Percentiles rank a stretch among this genome's conserved stretches.
phyloP scores from a whole-genome alignment of 2,113 vertebrate genomes.

The Raja brachyura region DNA sequence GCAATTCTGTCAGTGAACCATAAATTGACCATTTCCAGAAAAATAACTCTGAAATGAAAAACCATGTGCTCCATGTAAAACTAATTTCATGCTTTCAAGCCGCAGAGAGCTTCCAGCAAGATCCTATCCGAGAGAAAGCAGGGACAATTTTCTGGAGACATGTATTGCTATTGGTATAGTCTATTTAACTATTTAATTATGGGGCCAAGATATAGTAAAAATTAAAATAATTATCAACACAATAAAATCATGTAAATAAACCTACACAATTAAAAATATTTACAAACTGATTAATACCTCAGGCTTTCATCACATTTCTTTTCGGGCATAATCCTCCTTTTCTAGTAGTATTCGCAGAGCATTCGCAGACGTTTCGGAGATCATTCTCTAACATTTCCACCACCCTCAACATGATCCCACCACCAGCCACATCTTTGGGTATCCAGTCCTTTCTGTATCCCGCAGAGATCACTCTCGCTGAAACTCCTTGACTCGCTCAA shows the following conservation, averaged over 20 bases:
- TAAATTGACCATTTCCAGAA: conserved; percentile 74
- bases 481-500: no score
- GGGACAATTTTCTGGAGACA: conserved; percentile 66
- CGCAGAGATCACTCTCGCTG: no score
- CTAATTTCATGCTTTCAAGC: conserved; percentile 82
- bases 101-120: conserved; percentile 69
- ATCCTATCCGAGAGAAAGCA: conserved; percentile 68
- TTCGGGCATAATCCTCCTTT: background rate
- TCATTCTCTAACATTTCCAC: no score
- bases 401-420: no score
- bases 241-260: conserved; percentile 43
- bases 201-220: conserved; percentile 57
- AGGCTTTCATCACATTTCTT: background rate
- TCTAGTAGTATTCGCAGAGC: background rate
- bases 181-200: conserved; percentile 61
- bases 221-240: conserved; percentile 61
- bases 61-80: conserved; percentile 70
- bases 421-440: no score
- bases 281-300: background rate
- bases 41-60: conserved; percentile 67
- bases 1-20: conserved; percentile 61
- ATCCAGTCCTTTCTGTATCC: no score
- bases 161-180: conserved; percentile 56
- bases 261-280: background rate
- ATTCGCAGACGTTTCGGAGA: no score